These are phyloP conservation scores for Erythrocebus patas DNA, from an alignment of 2,113 vertebrate genomes.

Conservation along the genomic window DNA sequence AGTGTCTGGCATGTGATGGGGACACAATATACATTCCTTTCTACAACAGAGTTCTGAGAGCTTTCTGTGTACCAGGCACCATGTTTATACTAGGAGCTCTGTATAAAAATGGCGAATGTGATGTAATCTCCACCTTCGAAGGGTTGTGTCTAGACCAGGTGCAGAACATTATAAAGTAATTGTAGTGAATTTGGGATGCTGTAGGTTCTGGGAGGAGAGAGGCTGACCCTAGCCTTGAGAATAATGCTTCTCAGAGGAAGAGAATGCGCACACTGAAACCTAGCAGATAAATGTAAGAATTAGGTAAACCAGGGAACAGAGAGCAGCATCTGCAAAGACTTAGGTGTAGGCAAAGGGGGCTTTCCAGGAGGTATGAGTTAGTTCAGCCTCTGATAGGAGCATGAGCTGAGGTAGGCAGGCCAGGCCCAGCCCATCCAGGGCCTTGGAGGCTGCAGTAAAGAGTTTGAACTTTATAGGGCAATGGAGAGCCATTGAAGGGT, in stretches of 20 bases:
- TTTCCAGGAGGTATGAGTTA: neutral
- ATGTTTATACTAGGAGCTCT: neutral
- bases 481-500: slow-evolving; percentile 73
- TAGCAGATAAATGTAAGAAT: neutral
- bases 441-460: slow-evolving; percentile 67
- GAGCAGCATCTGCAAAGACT: neutral
- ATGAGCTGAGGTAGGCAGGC: slow-evolving; percentile 26
- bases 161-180: slow-evolving; percentile 8
- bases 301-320: neutral
- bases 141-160: neutral
- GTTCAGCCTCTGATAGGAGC: neutral
- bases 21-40: neutral
- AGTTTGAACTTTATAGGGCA: slow-evolving; percentile 75
- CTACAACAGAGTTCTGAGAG: neutral
- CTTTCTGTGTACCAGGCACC: neutral
- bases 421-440: slow-evolving; percentile 38
- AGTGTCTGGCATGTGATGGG: neutral
- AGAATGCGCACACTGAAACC: neutral
- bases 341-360: neutral
- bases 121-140: neutral
- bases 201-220: neutral
- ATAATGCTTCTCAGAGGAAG: neutral
- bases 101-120: neutral
- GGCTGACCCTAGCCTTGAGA: neutral
- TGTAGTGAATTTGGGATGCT: neutral